Evolutionary conservation across 2,888 invertebrate genomes (phyloP), one percentile per base, ranked within the genome.

Genomic region (Arge pagana): DNA sequence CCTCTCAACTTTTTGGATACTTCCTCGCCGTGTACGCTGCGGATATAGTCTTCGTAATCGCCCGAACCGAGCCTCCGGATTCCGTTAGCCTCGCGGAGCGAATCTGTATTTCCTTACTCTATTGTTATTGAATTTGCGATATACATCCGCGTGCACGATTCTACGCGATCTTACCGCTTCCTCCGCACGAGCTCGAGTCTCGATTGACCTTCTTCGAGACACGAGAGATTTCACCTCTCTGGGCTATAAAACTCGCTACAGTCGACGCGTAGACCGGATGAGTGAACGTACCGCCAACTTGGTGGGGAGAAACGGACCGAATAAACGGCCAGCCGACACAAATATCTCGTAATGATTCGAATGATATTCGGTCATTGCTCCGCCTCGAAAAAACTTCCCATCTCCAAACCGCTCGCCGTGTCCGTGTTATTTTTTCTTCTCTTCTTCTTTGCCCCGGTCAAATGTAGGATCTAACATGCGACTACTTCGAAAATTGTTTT

Each of bases 151-250:
- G n/a, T n/a, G n/a, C n/a, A n/a, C 31, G 6, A 23, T 45, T 23
- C 23, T 23, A 19, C 23, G 10, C 4, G 30, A 24, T 45, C 39
- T 50, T 16, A 19, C 13, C 23, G 31, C 33, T 15, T 33, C 33
- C 33, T 11, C 33, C 3, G 13, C 7, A 10, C 13, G 4, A 16
- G 8, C 33, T 33, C 19, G 19, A 21, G 19, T 31, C 31, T 50
- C 23, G 30, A 49, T 49, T 50, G 50, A 43, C 50, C 50, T 33
- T 26, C 42, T 43, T 43, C 50, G 35, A 41, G 35, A 11, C 2
- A 26, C 31, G 31, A 13, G 24, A 50, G 50, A 43, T 51, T 51
- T 51, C 50, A 51, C 50, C 50, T 51, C 42, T 41, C 50, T 28
- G 50, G 43, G 50, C 50, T 42, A 42, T 51, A 28, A 42, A 35